These are phyloP conservation scores for Chironomus riparius DNA, from an alignment of 2,888 invertebrate species.

Conservation along the genomic window DNA sequence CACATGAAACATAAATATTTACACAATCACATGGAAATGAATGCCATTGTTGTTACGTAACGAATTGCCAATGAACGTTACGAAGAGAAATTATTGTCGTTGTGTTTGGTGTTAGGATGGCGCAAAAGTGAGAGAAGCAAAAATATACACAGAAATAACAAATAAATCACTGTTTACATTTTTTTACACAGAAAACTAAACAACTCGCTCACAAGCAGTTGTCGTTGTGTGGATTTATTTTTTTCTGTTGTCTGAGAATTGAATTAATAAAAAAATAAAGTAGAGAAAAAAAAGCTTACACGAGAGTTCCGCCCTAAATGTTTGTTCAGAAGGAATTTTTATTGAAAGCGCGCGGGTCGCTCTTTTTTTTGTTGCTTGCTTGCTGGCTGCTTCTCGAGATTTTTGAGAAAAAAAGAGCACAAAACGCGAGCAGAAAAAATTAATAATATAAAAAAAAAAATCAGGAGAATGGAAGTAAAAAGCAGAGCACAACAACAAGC, in stretches of 20 bases:
- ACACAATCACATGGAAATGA: conserved; percentile 23
- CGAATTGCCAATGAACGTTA: conserved; percentile 17
- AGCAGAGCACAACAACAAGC: conserved; percentile 5
- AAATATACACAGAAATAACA: background rate
- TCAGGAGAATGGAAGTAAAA: conserved; percentile 16
- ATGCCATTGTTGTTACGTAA: conserved; percentile 20
- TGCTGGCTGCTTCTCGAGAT: background rate
- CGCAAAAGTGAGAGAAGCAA: too few relatives aligned
- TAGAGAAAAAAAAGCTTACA: background rate
- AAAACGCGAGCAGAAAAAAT: conserved; percentile 10
- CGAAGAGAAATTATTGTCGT: background rate
- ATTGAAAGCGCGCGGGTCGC: background rate
- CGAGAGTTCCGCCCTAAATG: conserved; percentile 26
- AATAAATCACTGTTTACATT: conserved; percentile 26
- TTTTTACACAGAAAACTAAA: background rate
- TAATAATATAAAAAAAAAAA: background rate
- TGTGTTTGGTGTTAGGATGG: background rate
- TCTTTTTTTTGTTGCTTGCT: background rate
- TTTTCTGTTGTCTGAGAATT: background rate
- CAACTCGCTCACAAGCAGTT: background rate
- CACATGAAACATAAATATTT: conserved; percentile 22
- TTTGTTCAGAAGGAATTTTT: conserved; percentile 8
- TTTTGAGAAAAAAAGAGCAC: background rate
- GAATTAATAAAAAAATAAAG: background rate
- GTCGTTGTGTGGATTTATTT: too few relatives aligned